phyloP scores from a whole-genome alignment of 2,888 invertebrate genomes.

The Mythimna pallens region DNA sequence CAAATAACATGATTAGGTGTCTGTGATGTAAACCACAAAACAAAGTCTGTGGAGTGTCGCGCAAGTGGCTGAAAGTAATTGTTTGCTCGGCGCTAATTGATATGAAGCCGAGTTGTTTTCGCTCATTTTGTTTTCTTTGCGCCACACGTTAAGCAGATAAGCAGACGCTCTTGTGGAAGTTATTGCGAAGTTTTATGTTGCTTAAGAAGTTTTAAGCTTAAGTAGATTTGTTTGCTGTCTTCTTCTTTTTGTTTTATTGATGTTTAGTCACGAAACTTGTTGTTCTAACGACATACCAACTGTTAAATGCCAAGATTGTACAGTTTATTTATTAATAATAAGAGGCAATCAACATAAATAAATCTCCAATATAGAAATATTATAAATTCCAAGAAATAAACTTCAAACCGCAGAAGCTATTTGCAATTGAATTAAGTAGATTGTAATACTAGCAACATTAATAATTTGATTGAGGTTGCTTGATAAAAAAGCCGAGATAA shows the following conservation, averaged over 20 bases:
- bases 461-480: constrained; percentile 38
- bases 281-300: constrained; percentile 13
- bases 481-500: constrained; percentile 55
- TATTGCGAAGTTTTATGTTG: constrained; percentile 58
- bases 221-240: constrained; percentile 52
- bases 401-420: constrained; percentile 30
- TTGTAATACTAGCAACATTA: constrained; percentile 28
- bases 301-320: neutral
- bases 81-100: constrained; percentile 62
- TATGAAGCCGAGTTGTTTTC: constrained; percentile 56
- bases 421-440: constrained; percentile 42
- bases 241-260: constrained; percentile 32
- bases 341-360: constrained; percentile 19
- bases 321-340: constrained; percentile 7
- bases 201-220: constrained; percentile 52
- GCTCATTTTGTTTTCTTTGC: constrained; percentile 59
- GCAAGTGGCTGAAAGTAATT: constrained; percentile 58
- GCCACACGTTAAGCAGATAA: constrained; percentile 54
- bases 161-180: constrained; percentile 48
- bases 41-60: constrained; percentile 63
- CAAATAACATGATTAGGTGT: constrained; percentile 53
- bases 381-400: constrained; percentile 15
- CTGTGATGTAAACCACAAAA: constrained; percentile 60
- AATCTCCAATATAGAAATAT: constrained; percentile 4
- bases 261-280: constrained; percentile 23